Base-by-base conservation (phyloP, 2,888 invertebrate species). In the Phortica okadai region DNA sequence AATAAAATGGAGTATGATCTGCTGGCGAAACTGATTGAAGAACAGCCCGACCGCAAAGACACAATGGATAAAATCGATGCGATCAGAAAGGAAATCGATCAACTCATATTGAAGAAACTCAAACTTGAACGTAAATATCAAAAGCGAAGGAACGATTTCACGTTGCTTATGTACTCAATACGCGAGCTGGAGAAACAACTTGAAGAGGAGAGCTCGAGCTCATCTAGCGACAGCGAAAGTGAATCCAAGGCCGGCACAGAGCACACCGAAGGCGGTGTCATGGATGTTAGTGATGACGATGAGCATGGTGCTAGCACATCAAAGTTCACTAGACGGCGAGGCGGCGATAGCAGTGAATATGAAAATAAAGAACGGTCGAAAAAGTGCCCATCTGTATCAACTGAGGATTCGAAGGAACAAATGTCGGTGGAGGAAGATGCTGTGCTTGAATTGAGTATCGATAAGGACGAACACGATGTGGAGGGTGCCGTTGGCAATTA, bases 1-100 rank as follows among this genome's bases (percentile, higher is more conserved):
- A 97, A 98, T 90, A 94, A 97, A 86, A 95, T 96, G 92, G 98
- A 98, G 90, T 98, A 98, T 92, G 98, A 98, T 92, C 95, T 97
- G 11, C 89, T 98, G 59, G 98, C 98, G 0, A 97, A 97, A 90
- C 95, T 97, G 0, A 98, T 98, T 79, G 95, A 95, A 82, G 95
- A 96, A 85, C 97, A 98, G 89, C 98, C 98, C 0, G 97, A 97
- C 88, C 93, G 98, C 82, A 95, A 95, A 86, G 95, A 96, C 81
- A 97, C 96, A 0, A 92, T 93, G 76, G 94, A 95, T 81, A 93
- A 94, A 80, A 92, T 97, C 1, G 93, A 94, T 67, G 93, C 93
- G 14, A 92, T 97, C 14, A 95, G 95, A 88, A 94, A 94, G 21
- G 97, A 97, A 88, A 92, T 97, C 33, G 93, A 93, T 25, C 93